Conservation (phyloP, 2,113 vertebrate genomes). For the Raja brachyura region DNA sequence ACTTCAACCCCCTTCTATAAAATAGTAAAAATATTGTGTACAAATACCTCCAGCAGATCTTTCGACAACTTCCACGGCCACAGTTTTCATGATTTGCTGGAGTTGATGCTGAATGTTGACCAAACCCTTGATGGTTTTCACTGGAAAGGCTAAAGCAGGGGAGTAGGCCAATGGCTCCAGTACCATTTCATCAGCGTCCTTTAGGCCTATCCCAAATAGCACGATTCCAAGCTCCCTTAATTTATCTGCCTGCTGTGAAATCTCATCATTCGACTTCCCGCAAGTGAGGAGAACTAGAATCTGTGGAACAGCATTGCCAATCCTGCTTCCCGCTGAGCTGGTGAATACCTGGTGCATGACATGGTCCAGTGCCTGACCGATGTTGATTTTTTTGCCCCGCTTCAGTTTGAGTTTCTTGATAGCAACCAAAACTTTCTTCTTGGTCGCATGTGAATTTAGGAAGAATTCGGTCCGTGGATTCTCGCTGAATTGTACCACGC, state of each 20-base stretch:
- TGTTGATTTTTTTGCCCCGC: conserved; percentile 74
- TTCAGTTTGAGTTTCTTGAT: conserved; percentile 67
- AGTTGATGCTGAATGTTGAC: conserved; percentile 52
- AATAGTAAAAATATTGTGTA: not conserved
- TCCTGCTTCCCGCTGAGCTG: conserved; percentile 72
- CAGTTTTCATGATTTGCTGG: conserved; percentile 52
- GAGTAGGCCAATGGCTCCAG: conserved; percentile 78
- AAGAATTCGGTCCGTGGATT: conserved; percentile 76
- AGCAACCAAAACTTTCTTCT: conserved; percentile 66
- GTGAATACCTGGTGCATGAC: conserved; percentile 72
- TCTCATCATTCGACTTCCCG: conserved; percentile 61
- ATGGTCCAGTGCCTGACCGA: conserved; percentile 72
- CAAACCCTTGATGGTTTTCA: conserved; percentile 48
- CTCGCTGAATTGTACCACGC: conserved; percentile 84
- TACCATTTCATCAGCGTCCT: conserved; percentile 60
- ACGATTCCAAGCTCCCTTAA: conserved; percentile 60
- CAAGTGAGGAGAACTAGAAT: conserved; percentile 77
- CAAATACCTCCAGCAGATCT: not conserved
- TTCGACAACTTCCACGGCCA: conserved; percentile 54
- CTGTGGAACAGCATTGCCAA: conserved; percentile 66
- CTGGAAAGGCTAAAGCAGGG: conserved; percentile 69
- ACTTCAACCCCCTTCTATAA: not conserved
- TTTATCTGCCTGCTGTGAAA: conserved; percentile 38
- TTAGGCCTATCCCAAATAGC: conserved; percentile 80
- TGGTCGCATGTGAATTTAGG: conserved; percentile 66